Percentiles rank a stretch among this genome's conserved stretches.
These are phyloP conservation scores for Sminthurinus signatus DNA, from an alignment of 1,140 invertebrate species.

Conservation along the genomic window DNA sequence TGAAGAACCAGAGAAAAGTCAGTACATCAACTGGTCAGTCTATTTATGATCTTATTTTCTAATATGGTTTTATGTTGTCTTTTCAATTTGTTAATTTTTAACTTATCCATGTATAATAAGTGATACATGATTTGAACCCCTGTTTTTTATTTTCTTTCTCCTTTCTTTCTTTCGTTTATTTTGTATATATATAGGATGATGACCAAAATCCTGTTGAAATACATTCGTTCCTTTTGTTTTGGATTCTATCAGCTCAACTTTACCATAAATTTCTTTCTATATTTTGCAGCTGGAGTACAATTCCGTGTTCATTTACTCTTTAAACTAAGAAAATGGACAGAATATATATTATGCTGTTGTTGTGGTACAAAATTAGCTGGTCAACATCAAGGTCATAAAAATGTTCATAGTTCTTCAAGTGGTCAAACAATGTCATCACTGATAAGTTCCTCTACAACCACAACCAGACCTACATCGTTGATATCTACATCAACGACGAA, in stretches of 20 bases:
- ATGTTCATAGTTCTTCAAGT: too few relatives aligned
- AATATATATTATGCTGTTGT: background rate
- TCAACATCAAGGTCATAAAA: too few relatives aligned
- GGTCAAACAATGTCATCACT: too few relatives aligned
- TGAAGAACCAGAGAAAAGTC: constrained; percentile 2
- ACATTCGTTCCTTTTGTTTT: constrained; percentile 35
- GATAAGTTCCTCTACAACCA: background rate
- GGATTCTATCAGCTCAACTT: constrained; percentile 39
- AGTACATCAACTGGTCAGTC: background rate
- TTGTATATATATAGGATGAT: constrained; percentile 21
- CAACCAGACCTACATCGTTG: too few relatives aligned
- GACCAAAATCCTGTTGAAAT: constrained; percentile 30
- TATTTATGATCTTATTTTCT: background rate
- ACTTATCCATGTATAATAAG: background rate
- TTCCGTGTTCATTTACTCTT: constrained; percentile 35
- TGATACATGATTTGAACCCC: background rate
- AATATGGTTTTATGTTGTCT: constrained; percentile 7
- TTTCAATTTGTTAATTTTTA: background rate
- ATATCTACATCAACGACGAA: too few relatives aligned
- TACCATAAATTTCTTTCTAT: constrained; percentile 38
- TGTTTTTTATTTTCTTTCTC: constrained; percentile 6
- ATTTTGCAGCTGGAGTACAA: constrained; percentile 35
- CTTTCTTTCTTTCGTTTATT: background rate
- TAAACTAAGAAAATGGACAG: constrained; percentile 43
- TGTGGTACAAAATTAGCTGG: too few relatives aligned